Base-by-base conservation (phyloP, 2,113 vertebrate species). In the Corythornis cristatus region DNA sequence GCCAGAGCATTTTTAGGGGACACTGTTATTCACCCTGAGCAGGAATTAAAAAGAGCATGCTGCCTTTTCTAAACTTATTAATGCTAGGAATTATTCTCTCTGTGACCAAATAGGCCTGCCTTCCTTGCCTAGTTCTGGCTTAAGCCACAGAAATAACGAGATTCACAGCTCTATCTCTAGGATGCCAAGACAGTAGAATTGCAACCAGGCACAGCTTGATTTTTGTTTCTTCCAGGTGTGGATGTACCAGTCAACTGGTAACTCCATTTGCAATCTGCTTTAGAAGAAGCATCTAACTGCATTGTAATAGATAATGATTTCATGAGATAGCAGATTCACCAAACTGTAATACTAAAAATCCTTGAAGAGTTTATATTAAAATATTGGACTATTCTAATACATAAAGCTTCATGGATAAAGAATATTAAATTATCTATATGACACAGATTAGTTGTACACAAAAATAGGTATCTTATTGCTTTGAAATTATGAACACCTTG, bases 191-290 rank as follows among this genome's bases (percentile, higher is more conserved):
- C 53, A 77, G 12, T 8, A 68, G 62, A 89, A 54, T 3, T 54
- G 35, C 29, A 89, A 25, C 15, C 13, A 62, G 2, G 3, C 15
- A 45, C 16, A 70, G 7, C 15, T 65, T 0, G 0, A 9, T 33
- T 6, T 66, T 74, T 73, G 12, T 48, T 23, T 25, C 21, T 72
- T 65, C 29, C 2, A 2, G 16, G 28, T 11, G 37, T 0, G 3
- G 29, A 43, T 8, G 9, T 14, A 31, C 13, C 35, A 67, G 8
- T 3, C 35, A 23, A 7, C 23, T 62, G 26, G 22, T 64, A 73
- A 21, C 7, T 53, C 18, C 19, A 18, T 35, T 79, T 2, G 2
- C 42, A 75, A 5, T 11, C 31, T 85, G 31, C 25, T 93, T 25
- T 14, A 87, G 64, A 90, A 25, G 28, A 64, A 46, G 29, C 35